A percentile compares a stretch with the other conserved stretches of the same genome.
Conservation (phyloP, 1,140 invertebrate species). For the Thaumetopoea pityocampa region DNA sequence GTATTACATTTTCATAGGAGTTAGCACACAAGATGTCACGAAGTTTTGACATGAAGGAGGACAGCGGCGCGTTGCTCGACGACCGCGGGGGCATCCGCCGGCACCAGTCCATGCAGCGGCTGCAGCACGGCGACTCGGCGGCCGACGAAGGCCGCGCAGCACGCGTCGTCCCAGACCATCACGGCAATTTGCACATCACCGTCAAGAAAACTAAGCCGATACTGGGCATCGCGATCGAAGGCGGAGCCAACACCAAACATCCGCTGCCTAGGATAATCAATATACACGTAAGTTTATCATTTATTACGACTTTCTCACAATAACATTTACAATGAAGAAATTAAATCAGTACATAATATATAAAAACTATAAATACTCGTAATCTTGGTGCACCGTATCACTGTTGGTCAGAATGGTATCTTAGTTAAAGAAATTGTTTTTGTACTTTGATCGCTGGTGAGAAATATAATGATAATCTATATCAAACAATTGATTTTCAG, state of each 20-base stretch:
- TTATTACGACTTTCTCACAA: neutral
- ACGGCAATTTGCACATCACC: slow-evolving; percentile 89
- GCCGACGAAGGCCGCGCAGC: slow-evolving; percentile 79
- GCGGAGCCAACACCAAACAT: slow-evolving; percentile 95
- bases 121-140: slow-evolving; percentile 77
- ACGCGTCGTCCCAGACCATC: slow-evolving; percentile 86
- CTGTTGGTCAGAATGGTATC: too few relatives aligned
- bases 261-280: slow-evolving; percentile 96
- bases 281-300: slow-evolving; percentile 87
- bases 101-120: slow-evolving; percentile 82
- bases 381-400: too few relatives aligned
- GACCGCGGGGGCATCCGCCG: slow-evolving; percentile 76
- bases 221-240: slow-evolving; percentile 97
- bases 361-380: too few relatives aligned
- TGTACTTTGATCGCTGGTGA: too few relatives aligned
- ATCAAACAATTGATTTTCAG: too few relatives aligned
- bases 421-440: too few relatives aligned
- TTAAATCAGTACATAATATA: too few relatives aligned
- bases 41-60: slow-evolving; percentile 91
- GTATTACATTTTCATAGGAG: slow-evolving; percentile 76
- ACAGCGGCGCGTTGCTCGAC: slow-evolving; percentile 83
- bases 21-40: slow-evolving; percentile 88
- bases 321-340: neutral
- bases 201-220: slow-evolving; percentile 95
- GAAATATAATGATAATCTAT: too few relatives aligned